A percentile compares a stretch with the other conserved stretches of the same genome.
Evolutionary conservation across 1,140 invertebrate species (phyloP).

Genomic region (Mycetomoellerius zeteki): DNA sequence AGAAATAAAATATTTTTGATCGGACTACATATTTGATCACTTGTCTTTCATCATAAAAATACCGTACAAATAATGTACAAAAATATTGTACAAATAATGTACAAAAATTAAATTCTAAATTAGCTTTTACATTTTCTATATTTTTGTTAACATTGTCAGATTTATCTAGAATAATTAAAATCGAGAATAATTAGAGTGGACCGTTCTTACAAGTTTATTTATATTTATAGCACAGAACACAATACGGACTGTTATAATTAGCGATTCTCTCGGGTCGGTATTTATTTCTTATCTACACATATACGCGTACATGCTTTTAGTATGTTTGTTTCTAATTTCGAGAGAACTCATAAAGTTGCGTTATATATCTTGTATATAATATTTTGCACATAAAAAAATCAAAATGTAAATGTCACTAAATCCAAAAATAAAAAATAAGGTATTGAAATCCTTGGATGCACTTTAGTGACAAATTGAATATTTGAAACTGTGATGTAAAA

Average conservation of each 20-base stretch:
- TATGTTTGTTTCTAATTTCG: not conserved
- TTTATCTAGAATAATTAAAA: slow-evolving; percentile 9
- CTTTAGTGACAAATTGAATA: too few relatives aligned
- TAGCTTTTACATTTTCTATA: not conserved
- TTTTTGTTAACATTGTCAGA: slow-evolving; percentile 5
- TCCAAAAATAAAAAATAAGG: too few relatives aligned
- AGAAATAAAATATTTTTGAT: not conserved
- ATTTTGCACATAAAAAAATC: not conserved
- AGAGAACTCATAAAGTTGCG: not conserved
- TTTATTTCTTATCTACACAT: not conserved
- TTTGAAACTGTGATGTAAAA: too few relatives aligned
- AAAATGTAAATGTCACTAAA: too few relatives aligned
- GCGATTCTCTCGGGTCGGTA: not conserved
- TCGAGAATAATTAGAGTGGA: not conserved
- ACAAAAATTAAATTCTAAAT: not conserved
- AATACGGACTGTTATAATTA: not conserved
- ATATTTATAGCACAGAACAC: not conserved
- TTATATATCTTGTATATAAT: not conserved
- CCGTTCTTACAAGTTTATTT: not conserved
- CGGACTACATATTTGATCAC: not conserved
- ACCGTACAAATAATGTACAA: not conserved
- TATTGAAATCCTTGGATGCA: too few relatives aligned
- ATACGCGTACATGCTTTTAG: not conserved
- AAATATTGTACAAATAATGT: not conserved
- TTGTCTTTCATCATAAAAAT: not conserved